Evolutionary conservation across 2,797 vertebrate species (phyloP).

Genomic region (Alfaro cultratus): DNA sequence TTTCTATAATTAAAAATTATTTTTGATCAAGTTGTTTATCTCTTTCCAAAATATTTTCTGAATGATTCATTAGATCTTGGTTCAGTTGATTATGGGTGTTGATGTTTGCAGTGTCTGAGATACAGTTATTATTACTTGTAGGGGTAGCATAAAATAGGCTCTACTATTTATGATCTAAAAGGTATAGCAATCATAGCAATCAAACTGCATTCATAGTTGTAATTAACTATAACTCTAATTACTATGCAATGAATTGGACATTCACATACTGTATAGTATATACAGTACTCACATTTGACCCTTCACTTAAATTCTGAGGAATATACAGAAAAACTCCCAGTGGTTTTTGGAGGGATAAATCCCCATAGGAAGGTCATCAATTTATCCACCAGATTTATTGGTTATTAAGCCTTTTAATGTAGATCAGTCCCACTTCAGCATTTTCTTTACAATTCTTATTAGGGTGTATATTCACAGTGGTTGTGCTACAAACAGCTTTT

Average conservation of each 20-base stretch:
- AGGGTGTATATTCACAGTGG: background rate
- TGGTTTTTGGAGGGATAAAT: too few species aligned
- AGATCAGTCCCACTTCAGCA: background rate
- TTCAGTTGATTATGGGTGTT: background rate
- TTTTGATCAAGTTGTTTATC: background rate
- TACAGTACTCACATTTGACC: too few species aligned
- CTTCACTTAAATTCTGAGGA: too few species aligned
- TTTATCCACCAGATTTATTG: background rate
- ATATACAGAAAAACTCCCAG: too few species aligned
- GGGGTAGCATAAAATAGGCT: background rate
- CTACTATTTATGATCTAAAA: too few species aligned
- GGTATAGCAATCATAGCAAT: too few species aligned
- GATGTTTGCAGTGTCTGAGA: background rate
- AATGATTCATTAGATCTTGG: background rate
- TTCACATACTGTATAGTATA: too few species aligned
- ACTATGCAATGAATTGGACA: too few species aligned
- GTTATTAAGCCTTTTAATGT: background rate
- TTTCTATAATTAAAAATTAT: background rate
- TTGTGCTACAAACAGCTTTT: background rate
- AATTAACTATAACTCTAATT: too few species aligned
- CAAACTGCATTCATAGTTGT: too few species aligned
- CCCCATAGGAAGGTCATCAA: background rate
- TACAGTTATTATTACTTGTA: too few species aligned
- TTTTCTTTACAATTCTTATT: background rate
- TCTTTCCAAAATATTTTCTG: background rate